Evolutionary conservation across 2,113 vertebrate genomes (phyloP), one percentile per base, ranked within the genome.

Genomic region (Pseudois nayaur): DNA sequence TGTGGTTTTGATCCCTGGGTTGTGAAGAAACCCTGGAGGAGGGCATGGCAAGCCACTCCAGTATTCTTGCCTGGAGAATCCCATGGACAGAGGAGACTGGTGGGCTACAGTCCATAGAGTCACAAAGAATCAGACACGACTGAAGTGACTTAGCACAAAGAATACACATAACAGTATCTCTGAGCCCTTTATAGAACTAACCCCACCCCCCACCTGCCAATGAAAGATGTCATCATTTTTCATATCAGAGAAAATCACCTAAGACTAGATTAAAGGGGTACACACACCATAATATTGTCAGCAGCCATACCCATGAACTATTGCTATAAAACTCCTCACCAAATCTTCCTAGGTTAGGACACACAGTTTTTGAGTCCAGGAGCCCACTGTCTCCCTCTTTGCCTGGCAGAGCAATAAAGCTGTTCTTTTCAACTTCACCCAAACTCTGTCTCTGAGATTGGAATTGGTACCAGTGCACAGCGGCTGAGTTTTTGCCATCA

Each of bases 131-230:
- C 36, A 43, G 36, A 74, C 11, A 43, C 0, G 5, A 25, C 36
- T 25, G 36, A 40, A 74, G 36, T 40, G 36, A 74, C 67, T 74
- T 74, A 13, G 36, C 11, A 74, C 67, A 50, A 33, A 48, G 16
- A 17, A 50, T 19, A 33, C 78, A 50, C 29, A 33, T 6, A 50
- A 50, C 29, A 19, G 15, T 48, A 48, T 50, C 76, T 79, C 29
- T 79, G 16, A 79, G 45, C 78, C 29, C 45, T 79, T 79, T 50
- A 50, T 50, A 79, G 78, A 50, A 79, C 29, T 79, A 50, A 50
- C 16, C 36, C 19, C 16, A 16, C 8, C 45, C 25, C 1, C 45
- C 8, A 0, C 8, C 17, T 33, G 8, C n/a, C 64, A 79, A 2
- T 31, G 16, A 48, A 79, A 19, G 76, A 19, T 33, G 16, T 33